These are phyloP conservation scores for Nomada fucata DNA, from an alignment of 2,888 invertebrate species.

Conservation along the genomic window DNA sequence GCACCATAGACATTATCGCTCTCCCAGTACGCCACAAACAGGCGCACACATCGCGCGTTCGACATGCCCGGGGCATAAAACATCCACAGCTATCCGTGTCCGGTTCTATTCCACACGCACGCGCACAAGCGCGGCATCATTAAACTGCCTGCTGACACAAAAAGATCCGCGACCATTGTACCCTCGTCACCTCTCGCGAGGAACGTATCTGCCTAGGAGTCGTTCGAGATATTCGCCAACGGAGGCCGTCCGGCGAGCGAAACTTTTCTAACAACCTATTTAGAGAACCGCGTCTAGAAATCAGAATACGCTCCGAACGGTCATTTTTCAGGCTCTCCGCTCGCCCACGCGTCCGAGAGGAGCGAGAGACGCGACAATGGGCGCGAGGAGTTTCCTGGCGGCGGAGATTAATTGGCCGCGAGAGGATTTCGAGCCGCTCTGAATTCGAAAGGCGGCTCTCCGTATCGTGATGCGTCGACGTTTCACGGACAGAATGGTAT, in stretches of 20 bases:
- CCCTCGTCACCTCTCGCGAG: slow-evolving; percentile 39
- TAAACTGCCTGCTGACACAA: slow-evolving; percentile 76
- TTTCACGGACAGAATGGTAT: slow-evolving; percentile 19
- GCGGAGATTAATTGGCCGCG: slow-evolving; percentile 81
- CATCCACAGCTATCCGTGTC: slow-evolving; percentile 58
- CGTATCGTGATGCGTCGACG: neutral
- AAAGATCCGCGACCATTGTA: slow-evolving; percentile 71
- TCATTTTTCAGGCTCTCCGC: slow-evolving; percentile 60
- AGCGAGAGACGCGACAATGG: slow-evolving; percentile 68
- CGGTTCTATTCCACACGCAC: slow-evolving; percentile 24
- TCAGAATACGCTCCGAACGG: slow-evolving; percentile 1
- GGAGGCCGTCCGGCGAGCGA: neutral
- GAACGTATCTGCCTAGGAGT: slow-evolving; percentile 3
- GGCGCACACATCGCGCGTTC: slow-evolving; percentile 66
- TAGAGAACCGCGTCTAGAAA: neutral
- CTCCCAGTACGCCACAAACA: slow-evolving; percentile 78
- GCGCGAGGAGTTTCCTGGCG: slow-evolving; percentile 72
- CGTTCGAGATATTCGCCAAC: neutral
- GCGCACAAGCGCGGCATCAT: slow-evolving; percentile 63
- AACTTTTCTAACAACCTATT: neutral
- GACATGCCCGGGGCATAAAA: slow-evolving; percentile 73
- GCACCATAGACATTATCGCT: slow-evolving; percentile 79
- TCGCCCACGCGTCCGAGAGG: slow-evolving; percentile 47
- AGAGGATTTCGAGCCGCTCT: slow-evolving; percentile 63
- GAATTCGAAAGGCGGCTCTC: slow-evolving; percentile 43